A percentile compares a stretch with the other conserved stretches of the same genome.
Conservation (phyloP, 2,888 invertebrate species). For the Lydus trimaculatus region DNA sequence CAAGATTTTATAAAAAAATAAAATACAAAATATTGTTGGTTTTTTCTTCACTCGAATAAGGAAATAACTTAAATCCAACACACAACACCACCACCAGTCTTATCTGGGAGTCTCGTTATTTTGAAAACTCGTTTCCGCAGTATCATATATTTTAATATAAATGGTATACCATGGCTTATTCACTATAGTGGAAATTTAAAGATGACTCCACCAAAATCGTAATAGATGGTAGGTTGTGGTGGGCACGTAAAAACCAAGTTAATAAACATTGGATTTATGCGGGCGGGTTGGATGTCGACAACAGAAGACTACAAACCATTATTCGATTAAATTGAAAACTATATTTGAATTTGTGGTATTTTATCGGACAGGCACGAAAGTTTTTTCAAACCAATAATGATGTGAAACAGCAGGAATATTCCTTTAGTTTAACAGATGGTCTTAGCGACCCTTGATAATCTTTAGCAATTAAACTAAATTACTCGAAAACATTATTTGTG, state of each 20-base stretch:
- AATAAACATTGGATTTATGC: constrained; percentile 26
- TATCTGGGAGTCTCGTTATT: not conserved
- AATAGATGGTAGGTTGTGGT: constrained; percentile 20
- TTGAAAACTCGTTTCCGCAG: constrained; percentile 15
- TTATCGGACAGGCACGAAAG: not conserved
- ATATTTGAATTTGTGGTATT: constrained; percentile 5
- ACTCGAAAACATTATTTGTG: constrained; percentile 49
- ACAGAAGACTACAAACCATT: not conserved
- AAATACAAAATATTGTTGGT: not conserved
- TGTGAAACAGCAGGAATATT: not conserved
- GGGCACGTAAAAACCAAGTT: constrained; percentile 12
- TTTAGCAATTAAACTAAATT: constrained; percentile 49
- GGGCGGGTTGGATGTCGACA: constrained; percentile 2
- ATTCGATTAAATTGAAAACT: constrained; percentile 7
- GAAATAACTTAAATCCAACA: constrained; percentile 17
- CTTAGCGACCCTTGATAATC: constrained; percentile 43
- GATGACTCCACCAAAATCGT: constrained; percentile 25
- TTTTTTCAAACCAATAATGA: too few relatives aligned
- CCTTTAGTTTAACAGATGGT: constrained; percentile 34
- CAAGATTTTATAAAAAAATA: too few relatives aligned
- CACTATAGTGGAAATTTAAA: constrained; percentile 21
- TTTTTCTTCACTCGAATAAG: constrained; percentile 28
- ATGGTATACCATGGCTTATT: constrained; percentile 23
- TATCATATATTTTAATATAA: constrained; percentile 43
- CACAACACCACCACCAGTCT: constrained; percentile 17